phyloP scores from a whole-genome alignment of 1,140 invertebrate species.

The Ditylenchus dipsaci region DNA sequence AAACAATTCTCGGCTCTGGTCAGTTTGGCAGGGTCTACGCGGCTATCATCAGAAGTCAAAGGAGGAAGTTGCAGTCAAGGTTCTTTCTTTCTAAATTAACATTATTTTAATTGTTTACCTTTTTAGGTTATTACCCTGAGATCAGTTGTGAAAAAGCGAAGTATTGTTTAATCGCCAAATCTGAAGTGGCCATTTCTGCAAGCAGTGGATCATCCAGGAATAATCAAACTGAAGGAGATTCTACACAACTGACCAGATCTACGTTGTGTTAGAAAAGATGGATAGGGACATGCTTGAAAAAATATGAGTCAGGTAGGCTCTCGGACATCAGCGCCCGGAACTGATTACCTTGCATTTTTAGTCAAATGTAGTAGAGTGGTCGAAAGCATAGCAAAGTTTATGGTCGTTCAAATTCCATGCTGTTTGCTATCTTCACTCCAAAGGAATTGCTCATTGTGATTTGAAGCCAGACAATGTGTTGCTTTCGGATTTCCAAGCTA shows the following conservation, averaged over 20 bases:
- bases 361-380: slow-evolving; percentile 38
- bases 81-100: slow-evolving; percentile 62
- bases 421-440: slow-evolving; percentile 91
- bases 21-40: slow-evolving; percentile 97
- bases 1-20: slow-evolving; percentile 91
- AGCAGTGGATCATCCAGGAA: slow-evolving; percentile 59
- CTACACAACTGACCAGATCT: slow-evolving; percentile 86
- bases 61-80: slow-evolving; percentile 82
- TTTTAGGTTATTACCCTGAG: no score
- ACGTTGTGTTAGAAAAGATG: slow-evolving; percentile 68
- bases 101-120: slow-evolving; percentile 30
- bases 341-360: not conserved
- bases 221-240: slow-evolving; percentile 76
- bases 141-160: slow-evolving; percentile 41
- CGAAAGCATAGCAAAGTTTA: slow-evolving; percentile 49
- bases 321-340: not conserved
- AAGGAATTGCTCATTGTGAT: slow-evolving; percentile 68
- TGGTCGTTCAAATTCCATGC: slow-evolving; percentile 78
- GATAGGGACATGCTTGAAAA: slow-evolving; percentile 95
- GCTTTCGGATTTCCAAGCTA: slow-evolving; percentile 36
- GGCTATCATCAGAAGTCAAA: slow-evolving; percentile 66
- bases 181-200: slow-evolving; percentile 50
- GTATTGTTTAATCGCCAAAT: slow-evolving; percentile 45
- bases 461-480: slow-evolving; percentile 73
- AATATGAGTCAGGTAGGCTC: slow-evolving; percentile 70